These are phyloP conservation scores for Pseudochaenichthys georgianus DNA, from an alignment of 2,797 vertebrate genomes.

Conservation along the genomic window DNA sequence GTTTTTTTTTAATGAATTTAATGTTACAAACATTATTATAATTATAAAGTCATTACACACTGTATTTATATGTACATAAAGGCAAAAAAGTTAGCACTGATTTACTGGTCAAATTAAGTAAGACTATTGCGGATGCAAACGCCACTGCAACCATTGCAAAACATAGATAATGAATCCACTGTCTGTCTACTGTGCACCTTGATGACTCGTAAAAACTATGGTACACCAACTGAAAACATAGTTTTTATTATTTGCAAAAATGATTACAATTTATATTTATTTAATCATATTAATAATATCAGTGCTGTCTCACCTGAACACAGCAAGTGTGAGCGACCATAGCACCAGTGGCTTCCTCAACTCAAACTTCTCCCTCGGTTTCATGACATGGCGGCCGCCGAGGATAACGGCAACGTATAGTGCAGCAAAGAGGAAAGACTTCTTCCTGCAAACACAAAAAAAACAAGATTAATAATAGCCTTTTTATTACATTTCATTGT, in stretches of 20 bases:
- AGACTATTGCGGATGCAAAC: background rate
- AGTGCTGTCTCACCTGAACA: slow-evolving; percentile 90
- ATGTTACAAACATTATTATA: background rate
- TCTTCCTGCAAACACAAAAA: slow-evolving; percentile 89
- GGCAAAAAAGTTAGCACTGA: background rate
- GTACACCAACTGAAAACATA: background rate
- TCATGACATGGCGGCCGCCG: slow-evolving; percentile 97
- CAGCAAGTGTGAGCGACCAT: slow-evolving; percentile 97
- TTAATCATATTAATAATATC: background rate
- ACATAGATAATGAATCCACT: background rate
- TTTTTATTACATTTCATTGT: no score
- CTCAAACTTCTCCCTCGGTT: slow-evolving; percentile 98
- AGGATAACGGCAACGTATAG: slow-evolving; percentile 97
- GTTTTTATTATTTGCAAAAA: background rate
- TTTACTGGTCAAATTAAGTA: background rate
- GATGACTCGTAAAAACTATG: background rate
- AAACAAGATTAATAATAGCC: background rate
- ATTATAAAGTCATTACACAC: background rate
- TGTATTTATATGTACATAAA: background rate
- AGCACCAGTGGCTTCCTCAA: slow-evolving; percentile 96
- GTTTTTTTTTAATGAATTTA: no score
- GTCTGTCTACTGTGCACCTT: background rate
- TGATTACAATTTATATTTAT: background rate
- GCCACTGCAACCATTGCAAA: background rate
- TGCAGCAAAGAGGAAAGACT: slow-evolving; percentile 97